Evolutionary conservation across 2,888 invertebrate genomes (phyloP).

Genomic region (Agriopis aurantiaria): DNA sequence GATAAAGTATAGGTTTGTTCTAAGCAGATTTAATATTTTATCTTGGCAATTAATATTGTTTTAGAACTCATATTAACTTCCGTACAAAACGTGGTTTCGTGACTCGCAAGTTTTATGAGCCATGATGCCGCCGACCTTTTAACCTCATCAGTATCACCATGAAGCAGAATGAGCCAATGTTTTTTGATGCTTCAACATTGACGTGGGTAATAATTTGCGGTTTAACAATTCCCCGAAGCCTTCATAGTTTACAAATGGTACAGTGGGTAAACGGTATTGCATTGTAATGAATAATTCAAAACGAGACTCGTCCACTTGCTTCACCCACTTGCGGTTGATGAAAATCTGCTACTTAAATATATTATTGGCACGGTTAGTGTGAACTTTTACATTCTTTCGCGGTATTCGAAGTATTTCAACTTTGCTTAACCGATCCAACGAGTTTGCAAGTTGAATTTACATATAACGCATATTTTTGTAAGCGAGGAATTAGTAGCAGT

Average conservation of each 20-base stretch:
- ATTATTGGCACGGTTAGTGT: conserved; percentile 44
- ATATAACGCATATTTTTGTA: conserved; percentile 32
- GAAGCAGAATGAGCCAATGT: conserved; percentile 39
- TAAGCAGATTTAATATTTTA: conserved; percentile 40
- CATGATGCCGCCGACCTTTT: conserved; percentile 62
- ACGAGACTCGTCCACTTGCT: conserved; percentile 48
- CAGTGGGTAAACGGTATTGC: conserved; percentile 58
- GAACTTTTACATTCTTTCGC: conserved; percentile 31
- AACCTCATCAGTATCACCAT: conserved; percentile 53
- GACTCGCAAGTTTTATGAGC: conserved; percentile 12
- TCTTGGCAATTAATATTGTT: conserved; percentile 26
- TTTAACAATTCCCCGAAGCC: conserved; percentile 57
- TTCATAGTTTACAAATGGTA: conserved; percentile 53
- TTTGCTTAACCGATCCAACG: conserved; percentile 35
- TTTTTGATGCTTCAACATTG: conserved; percentile 39
- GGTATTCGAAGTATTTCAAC: conserved; percentile 14
- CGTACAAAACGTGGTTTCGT: conserved; percentile 20
- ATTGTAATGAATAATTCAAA: conserved; percentile 66
- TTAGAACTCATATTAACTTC: conserved; percentile 24
- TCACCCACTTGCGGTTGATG: conserved; percentile 51
- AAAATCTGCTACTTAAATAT: conserved; percentile 47
- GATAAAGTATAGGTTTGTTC: conserved; percentile 50
- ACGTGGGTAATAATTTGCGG: conserved; percentile 50
- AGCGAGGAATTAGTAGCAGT: conserved; percentile 16
- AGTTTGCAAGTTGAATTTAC: conserved; percentile 28